Percentiles rank a stretch among this genome's conserved stretches.
phyloP scores from a whole-genome alignment of 2,113 vertebrate genomes.

The Neogobius melanostomus region DNA sequence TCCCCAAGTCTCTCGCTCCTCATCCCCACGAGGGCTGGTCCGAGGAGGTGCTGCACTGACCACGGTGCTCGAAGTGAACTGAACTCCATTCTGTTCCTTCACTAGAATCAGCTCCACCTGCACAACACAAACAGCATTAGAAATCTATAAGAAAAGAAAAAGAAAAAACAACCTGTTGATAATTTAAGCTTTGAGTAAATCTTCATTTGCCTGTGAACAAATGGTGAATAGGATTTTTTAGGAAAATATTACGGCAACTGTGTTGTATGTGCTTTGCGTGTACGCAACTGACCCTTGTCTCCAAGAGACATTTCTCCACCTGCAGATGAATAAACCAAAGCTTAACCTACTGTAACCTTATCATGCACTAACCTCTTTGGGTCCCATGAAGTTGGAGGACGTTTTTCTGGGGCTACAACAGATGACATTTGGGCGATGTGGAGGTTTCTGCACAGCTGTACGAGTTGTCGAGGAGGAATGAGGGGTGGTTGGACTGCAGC shows the following conservation, averaged over 20 bases:
- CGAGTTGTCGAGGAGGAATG: background rate
- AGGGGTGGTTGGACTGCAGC: background rate
- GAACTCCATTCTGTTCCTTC: slow-evolving; percentile 89
- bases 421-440: slow-evolving; percentile 80
- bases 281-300: no score
- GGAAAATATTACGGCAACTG: background rate
- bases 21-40: slow-evolving; percentile 58
- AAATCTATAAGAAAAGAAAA: background rate
- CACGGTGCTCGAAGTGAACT: slow-evolving; percentile 83
- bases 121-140: background rate
- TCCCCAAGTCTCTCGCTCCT: slow-evolving; percentile 86
- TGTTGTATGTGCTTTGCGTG: background rate
- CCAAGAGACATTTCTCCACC: no score
- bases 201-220: background rate
- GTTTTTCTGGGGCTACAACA: slow-evolving; percentile 72
- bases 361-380: slow-evolving; percentile 72
- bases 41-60: slow-evolving; percentile 63
- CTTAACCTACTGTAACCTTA: no score
- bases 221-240: background rate
- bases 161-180: background rate
- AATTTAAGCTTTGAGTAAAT: background rate
- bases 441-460: slow-evolving; percentile 15
- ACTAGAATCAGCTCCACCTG: slow-evolving; percentile 85
- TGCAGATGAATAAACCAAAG: no score
- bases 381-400: slow-evolving; percentile 74